A percentile compares a stretch with the other conserved stretches of the same genome.
phyloP scores from a whole-genome alignment of 2,888 invertebrate genomes.

The Sepioteuthis lessoniana region DNA sequence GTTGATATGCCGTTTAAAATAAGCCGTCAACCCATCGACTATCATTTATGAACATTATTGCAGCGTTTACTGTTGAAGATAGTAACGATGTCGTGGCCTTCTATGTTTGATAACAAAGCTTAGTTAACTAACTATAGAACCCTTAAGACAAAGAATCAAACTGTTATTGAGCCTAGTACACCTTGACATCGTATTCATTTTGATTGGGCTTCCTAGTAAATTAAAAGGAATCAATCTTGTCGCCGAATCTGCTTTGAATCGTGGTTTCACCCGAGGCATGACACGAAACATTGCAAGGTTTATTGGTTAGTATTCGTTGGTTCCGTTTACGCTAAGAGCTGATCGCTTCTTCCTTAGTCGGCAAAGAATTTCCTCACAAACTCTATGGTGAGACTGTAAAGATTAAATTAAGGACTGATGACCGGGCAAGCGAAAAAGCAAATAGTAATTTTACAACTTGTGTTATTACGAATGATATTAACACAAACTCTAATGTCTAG shows the following conservation, averaged over 20 bases:
- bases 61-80: no score
- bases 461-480: slow-evolving; percentile 10
- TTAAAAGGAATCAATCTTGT: neutral
- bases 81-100: no score
- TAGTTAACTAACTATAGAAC: no score
- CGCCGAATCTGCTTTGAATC: neutral
- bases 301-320: neutral
- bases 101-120: no score
- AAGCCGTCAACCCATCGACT: no score
- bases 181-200: no score
- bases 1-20: no score
- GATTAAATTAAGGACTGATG: neutral
- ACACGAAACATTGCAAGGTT: neutral
- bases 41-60: no score
- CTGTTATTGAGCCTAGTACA: no score
- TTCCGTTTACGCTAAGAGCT: neutral
- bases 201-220: no score
- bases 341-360: neutral
- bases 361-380: neutral
- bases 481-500: neutral
- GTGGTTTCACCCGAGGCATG: neutral
- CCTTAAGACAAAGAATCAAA: no score
- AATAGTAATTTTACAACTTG: slow-evolving; percentile 16
- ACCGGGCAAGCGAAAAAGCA: neutral
- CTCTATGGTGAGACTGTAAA: neutral